Evolutionary conservation across 2,113 vertebrate species (phyloP), one percentile per base, ranked within the genome.

Genomic region (Megaleporinus macrocephalus): DNA sequence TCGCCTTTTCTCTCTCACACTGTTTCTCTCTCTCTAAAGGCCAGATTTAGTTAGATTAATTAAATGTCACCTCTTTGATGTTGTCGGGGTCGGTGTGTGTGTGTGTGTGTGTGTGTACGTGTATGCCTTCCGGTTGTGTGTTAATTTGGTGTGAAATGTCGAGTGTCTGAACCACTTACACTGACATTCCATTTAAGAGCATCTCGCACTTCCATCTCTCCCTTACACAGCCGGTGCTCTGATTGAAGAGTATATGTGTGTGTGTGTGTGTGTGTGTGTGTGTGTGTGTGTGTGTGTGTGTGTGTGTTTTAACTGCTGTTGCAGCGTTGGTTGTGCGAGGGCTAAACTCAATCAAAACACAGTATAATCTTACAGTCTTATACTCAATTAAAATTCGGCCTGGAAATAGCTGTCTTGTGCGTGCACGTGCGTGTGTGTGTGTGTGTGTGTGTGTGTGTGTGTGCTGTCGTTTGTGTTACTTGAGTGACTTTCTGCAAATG

Each of bases 41-140:
- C 79, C 36, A 79, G 78, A 81, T 81, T 62, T 16, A 73, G 79
- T 70, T 62, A 36, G 55, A 78, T 78, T 74, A 85, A 85, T 82
- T 81, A 85, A 85, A 85, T 85, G 84, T 78, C 79, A 85, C 49
- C 53, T 44, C 83, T 26, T 63, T 82, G 69, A 85, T 78, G 79
- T 78, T 12, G 65, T 26, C 4, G 30, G 47, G 22, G 1, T 63
- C 24, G 30, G 44, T 44, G 62, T n/a, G 36, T 62, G 77, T 22
- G 55, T 30, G 47, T 76, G 53, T 13, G 51, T 36, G 36, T 74
- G 55, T 30, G 47, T 76, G 53, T 13, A 36, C 27, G 36, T 74
- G 61, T 27, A 13, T 69, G 62, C 24, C 79, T 73, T 82, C 51
- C 57, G 4, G 36, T 66, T 82, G 73, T 61, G 80, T 59, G 73